A percentile compares a stretch with the other conserved stretches of the same genome.
Evolutionary conservation across 2,113 vertebrate species (phyloP).

Genomic region (Osmerus eperlanus): DNA sequence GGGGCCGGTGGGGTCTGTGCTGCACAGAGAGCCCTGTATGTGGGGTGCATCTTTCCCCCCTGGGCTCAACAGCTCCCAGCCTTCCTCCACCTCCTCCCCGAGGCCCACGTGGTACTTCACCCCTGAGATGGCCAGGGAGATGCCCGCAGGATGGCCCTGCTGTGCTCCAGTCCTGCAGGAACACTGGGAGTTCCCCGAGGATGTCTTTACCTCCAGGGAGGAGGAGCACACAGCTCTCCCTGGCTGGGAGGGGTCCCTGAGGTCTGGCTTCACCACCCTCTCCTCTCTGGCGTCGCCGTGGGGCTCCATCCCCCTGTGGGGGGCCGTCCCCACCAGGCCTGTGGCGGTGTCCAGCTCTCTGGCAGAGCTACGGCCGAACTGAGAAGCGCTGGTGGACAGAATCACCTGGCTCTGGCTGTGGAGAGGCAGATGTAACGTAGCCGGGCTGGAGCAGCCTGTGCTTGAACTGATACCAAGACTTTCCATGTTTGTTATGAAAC

Average conservation of each 20-base stretch:
- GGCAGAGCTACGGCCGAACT: conserved; percentile 38
- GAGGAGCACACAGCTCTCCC: conserved; percentile 59
- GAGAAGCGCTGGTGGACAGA: conserved; percentile 46
- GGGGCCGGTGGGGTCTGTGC: conserved; percentile 32
- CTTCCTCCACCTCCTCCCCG: conserved; percentile 44
- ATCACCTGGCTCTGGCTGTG: conserved; percentile 68
- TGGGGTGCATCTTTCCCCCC: conserved; percentile 38
- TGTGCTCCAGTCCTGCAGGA: conserved; percentile 22
- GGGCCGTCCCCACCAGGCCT: conserved; percentile 38
- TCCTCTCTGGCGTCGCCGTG: conserved; percentile 34
- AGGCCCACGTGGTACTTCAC: conserved; percentile 29
- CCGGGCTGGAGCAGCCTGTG: conserved; percentile 57
- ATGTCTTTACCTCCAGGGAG: conserved; percentile 16
- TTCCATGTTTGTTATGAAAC: conserved; percentile 41
- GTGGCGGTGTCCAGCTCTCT: conserved; percentile 15
- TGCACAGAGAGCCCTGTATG: conserved; percentile 34
- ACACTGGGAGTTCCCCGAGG: conserved; percentile 46
- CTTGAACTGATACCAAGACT: conserved; percentile 42
- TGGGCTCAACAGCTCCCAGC: conserved; percentile 47
- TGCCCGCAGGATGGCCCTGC: conserved; percentile 23
- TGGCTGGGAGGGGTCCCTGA: conserved; percentile 36
- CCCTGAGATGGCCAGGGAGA: conserved; percentile 26
- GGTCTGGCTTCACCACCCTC: conserved; percentile 50
- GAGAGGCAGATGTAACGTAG: conserved; percentile 66
- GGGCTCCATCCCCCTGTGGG: neutral